Evolutionary conservation across 2,888 invertebrate species (phyloP), one percentile per base, ranked within the genome.

Genomic region (Ariolimax columbianus): DNA sequence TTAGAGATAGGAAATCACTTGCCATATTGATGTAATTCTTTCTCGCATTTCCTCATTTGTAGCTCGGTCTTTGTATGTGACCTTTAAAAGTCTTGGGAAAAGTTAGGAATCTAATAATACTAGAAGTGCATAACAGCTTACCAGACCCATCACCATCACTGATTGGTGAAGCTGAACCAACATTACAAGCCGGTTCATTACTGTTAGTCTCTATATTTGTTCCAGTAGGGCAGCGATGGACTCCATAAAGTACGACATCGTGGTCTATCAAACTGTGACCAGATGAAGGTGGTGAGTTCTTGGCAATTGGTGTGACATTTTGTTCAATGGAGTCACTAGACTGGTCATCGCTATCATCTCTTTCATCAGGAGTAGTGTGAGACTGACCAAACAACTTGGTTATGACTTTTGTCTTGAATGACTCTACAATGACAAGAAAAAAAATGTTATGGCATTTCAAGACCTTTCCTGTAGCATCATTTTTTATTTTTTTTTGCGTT

Each of bases 331-430:
- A 77, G 26, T 77, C 43, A 36, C 38, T 43, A 51, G 2, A 4
- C 7, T 36, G 33, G 19, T 33, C 36, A 26, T 70, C 70, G 2
- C 2, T 33, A 17, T 70, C 26, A 47, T 80, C 80, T 30, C 43
- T 43, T 36, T 80, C 80, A 23, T 55, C 55, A 55, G n/a, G n/a
- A n/a, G n/a, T n/a, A n/a, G n/a, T n/a, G n/a, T n/a, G n/a, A n/a
- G 43, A 2, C 6, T 70, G 33, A 43, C 80, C 80, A 80, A 68
- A 80, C 51, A 80, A 70, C 36, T 80, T 80, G 11, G 40, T 40
- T 47, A 80, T 40, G 11, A 80, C 80, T 80, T 70, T 80, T 2
- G 68, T 36, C 36, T 80, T 80, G 70, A 80, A 80, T 68, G 43
- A 68, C n/a, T 23, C 80, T 80, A 51, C 19, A 55, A 55, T 11